A percentile compares a stretch with the other conserved stretches of the same genome.
phyloP scores from a whole-genome alignment of 2,888 invertebrate genomes.

The Apodemia zela region DNA sequence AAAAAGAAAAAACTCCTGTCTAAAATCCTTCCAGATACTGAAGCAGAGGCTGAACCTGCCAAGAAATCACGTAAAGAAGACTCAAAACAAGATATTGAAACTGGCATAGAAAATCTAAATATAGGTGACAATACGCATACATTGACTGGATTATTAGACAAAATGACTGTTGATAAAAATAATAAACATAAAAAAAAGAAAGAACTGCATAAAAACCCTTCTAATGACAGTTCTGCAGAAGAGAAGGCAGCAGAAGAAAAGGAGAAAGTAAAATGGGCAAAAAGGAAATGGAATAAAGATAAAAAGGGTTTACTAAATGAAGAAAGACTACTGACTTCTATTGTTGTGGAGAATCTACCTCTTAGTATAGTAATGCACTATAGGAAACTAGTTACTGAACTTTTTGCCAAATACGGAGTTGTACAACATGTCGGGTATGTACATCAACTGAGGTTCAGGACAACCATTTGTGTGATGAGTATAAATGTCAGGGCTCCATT shows the following conservation, averaged over 20 bases:
- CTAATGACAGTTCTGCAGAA: slow-evolving; percentile 25
- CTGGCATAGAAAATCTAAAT: slow-evolving; percentile 55
- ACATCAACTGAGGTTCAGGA: not conserved
- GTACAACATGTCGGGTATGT: slow-evolving; percentile 61
- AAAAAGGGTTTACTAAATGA: slow-evolving; percentile 43
- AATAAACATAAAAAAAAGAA: slow-evolving; percentile 37
- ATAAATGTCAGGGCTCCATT: too few relatives aligned
- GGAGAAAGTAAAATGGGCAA: slow-evolving; percentile 61
- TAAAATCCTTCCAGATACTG: slow-evolving; percentile 29
- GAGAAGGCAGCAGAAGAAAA: slow-evolving; percentile 42
- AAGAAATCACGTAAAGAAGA: slow-evolving; percentile 46
- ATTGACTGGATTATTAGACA: slow-evolving; percentile 56
- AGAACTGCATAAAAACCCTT: not conserved
- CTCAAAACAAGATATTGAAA: slow-evolving; percentile 48
- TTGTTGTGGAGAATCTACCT: slow-evolving; percentile 61
- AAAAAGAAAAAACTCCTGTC: slow-evolving; percentile 51
- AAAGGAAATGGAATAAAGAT: slow-evolving; percentile 65
- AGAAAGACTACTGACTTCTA: slow-evolving; percentile 37
- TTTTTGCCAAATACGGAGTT: slow-evolving; percentile 54
- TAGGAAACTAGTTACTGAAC: slow-evolving; percentile 52
- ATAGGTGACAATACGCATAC: slow-evolving; percentile 66
- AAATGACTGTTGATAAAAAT: slow-evolving; percentile 61
- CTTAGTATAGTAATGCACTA: slow-evolving; percentile 51
- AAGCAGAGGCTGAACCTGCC: slow-evolving; percentile 44
- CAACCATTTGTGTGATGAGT: too few relatives aligned